Percentiles rank a stretch among this genome's conserved stretches.
Conservation (phyloP, 2,113 vertebrate species). For the Trematocara stigmaticum region DNA sequence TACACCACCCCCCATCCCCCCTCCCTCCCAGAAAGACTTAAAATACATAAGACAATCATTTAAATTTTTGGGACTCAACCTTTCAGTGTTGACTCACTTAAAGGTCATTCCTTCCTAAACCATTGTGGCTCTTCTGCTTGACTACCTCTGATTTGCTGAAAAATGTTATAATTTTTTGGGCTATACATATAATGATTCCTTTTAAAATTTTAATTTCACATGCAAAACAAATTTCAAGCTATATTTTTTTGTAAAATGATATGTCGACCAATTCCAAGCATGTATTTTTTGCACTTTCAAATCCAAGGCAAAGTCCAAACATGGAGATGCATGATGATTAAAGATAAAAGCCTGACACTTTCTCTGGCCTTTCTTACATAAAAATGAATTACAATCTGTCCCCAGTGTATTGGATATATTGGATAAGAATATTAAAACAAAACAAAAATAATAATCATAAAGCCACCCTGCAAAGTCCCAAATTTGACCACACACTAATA, state of each 20-base stretch:
- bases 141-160: background rate
- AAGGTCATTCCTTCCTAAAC: background rate
- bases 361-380: background rate
- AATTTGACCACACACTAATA: background rate
- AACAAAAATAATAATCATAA: background rate
- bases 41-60: background rate
- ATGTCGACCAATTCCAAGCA: background rate
- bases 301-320: background rate
- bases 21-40: background rate
- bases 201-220: background rate
- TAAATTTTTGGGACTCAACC: background rate
- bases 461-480: background rate
- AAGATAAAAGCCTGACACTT: background rate
- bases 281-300: background rate
- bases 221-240: background rate
- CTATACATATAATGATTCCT: background rate
- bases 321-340: background rate
- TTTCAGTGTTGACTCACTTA: background rate
- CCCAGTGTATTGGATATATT: background rate
- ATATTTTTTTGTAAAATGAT: background rate
- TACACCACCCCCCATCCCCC: background rate
- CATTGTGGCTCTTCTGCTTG: background rate
- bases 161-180: background rate
- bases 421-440: background rate
- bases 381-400: background rate